phyloP scores from a whole-genome alignment of 2,888 invertebrate species.

The Unio delphinus region DNA sequence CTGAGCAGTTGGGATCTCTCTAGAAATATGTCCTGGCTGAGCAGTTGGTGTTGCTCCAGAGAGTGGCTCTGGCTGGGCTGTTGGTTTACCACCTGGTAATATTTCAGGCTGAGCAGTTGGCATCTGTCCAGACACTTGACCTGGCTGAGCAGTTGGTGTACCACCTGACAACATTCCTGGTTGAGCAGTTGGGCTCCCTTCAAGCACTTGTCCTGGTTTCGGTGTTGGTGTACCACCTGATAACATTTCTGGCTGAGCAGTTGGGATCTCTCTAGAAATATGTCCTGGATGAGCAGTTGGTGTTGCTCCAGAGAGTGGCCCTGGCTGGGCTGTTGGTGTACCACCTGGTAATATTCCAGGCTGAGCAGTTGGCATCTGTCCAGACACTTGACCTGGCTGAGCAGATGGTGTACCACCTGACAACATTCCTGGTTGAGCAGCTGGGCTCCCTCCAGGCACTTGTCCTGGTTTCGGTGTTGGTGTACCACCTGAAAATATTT shows the following conservation, averaged over 20 bases:
- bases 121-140: background rate
- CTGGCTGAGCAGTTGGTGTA: conserved; percentile 4
- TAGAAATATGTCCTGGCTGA: background rate
- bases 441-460: conserved; percentile 1
- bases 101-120: conserved; percentile 3
- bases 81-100: background rate
- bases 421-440: conserved; percentile 4
- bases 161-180: conserved; percentile 6
- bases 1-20: background rate
- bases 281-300: conserved; percentile 11
- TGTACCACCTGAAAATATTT: conserved; percentile 11
- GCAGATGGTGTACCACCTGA: conserved; percentile 8
- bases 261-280: conserved; percentile 15
- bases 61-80: background rate
- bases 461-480: conserved; percentile 26
- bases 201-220: conserved; percentile 1
- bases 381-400: conserved; percentile 3
- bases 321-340: conserved; percentile 5
- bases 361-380: conserved; percentile 1
- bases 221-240: conserved; percentile 9
- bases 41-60: conserved; percentile 1
- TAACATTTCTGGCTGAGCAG: conserved; percentile 16
- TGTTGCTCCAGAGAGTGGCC: background rate
- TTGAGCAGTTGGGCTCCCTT: conserved; percentile 2
- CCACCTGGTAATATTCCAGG: background rate